A percentile compares a stretch with the other conserved stretches of the same genome.
Conservation (phyloP, 2,113 vertebrate genomes). For the Heterotis niloticus region DNA sequence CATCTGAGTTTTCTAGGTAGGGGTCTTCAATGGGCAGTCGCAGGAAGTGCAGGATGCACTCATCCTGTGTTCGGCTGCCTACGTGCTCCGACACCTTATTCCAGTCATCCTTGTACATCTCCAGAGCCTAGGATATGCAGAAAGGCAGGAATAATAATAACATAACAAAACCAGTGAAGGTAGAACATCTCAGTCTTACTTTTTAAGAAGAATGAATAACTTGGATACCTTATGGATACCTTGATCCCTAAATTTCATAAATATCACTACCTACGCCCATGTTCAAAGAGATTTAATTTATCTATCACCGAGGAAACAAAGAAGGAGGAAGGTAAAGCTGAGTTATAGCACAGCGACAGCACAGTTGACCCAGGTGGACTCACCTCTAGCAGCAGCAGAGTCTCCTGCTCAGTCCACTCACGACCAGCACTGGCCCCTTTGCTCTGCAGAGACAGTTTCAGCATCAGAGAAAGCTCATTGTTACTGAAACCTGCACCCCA, state of each 20-base stretch:
- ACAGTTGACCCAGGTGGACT: conserved; percentile 31
- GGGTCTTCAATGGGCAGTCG: conserved; percentile 93
- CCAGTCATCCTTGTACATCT: conserved; percentile 99
- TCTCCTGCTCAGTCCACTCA: conserved; percentile 97
- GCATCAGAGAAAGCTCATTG: too few species aligned
- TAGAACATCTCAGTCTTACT: background rate
- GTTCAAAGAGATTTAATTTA: background rate
- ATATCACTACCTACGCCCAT: background rate
- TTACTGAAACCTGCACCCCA: too few species aligned
- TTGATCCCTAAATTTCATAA: background rate
- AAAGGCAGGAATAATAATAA: background rate
- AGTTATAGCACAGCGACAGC: too few species aligned
- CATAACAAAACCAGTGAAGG: background rate
- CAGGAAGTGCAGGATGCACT: conserved; percentile 94
- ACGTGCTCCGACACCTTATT: conserved; percentile 97
- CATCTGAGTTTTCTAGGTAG: conserved; percentile 84
- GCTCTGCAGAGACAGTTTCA: conserved; percentile 57
- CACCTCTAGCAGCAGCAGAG: conserved; percentile 87
- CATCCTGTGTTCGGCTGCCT: conserved; percentile 92
- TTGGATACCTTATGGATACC: background rate
- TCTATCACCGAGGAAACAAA: background rate
- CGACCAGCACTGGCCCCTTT: conserved; percentile 79
- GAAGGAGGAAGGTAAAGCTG: background rate
- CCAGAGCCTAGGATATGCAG: conserved; percentile 71
- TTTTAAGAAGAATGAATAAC: background rate